Evolutionary conservation across 2,888 invertebrate genomes (phyloP), one percentile per base, ranked within the genome.

Genomic region (Parelbella ahira): DNA sequence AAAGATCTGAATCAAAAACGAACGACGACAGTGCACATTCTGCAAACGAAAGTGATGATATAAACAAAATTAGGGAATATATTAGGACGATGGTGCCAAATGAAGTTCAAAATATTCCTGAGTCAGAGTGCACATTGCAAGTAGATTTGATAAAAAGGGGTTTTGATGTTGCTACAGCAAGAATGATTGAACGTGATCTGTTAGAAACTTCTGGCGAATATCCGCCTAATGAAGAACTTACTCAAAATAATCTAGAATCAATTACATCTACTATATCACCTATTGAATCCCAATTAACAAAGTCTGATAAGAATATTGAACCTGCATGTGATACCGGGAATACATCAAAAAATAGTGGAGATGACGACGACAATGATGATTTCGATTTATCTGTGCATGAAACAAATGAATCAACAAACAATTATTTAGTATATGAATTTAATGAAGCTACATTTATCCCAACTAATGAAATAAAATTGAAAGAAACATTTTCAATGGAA

Each of bases 171-270:
- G 80, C 75, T 60, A 83, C 83, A 1, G 88, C 88, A 3, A 83
- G 77, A 68, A 84, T 63, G 39, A 81, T 88, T 12, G 88, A 88
- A 58, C 60, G 81, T 11, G 88, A 87, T 54, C 67, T 88, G 42
- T 63, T 83, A 2, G 81, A 78, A 53, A 57, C 70, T 1, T 66
- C 77, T 2, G 9, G 24, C 4, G 34, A 38, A 28, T 19, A 1
- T 20, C 2, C 11, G 11, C 3, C 8, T 21, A 11, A 11, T 1
- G 20, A 21, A 21, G 4, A 10, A 6, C 9, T 33, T 9, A 2
- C 9, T 13, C 19, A 33, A 28, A 13, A 3, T 21, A 18, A 15
- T 6, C 5, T 9, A 29, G 18, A 32, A 25, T 12, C 30, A 0
- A 2, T 24, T 4, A 5, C 24, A 7, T 24, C 39, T 3, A 9